Evolutionary conservation across 2,797 vertebrate genomes (phyloP).

Genomic region (Gambelia wislizenii): DNA sequence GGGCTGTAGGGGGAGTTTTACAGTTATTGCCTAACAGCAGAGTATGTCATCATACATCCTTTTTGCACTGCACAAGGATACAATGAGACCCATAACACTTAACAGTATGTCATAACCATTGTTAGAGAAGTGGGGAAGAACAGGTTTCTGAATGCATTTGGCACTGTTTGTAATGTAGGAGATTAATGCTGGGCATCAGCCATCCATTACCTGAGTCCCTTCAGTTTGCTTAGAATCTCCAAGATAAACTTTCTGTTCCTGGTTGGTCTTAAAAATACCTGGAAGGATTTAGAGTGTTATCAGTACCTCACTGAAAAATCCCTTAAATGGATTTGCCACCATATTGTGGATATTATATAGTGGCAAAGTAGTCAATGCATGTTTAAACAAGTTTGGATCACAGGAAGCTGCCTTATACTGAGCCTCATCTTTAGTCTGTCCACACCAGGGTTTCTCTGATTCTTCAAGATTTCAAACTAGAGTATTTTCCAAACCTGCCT

Average conservation of each 20-base stretch:
- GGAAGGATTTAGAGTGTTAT: not conserved
- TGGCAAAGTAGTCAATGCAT: not conserved
- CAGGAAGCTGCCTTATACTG: not conserved
- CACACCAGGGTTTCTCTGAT: not conserved
- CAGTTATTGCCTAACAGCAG: conserved; percentile 33
- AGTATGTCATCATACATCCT: conserved; percentile 28
- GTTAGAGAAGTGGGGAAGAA: conserved; percentile 30
- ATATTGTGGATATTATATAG: no score
- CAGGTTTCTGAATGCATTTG: not conserved
- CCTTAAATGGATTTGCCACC: not conserved
- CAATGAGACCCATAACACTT: conserved; percentile 34
- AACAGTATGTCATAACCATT: conserved; percentile 29
- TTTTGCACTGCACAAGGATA: not conserved
- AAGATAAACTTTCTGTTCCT: conserved; percentile 48
- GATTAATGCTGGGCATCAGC: not conserved
- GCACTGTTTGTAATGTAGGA: not conserved
- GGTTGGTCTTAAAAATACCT: conserved; percentile 40
- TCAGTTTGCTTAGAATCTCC: conserved; percentile 37
- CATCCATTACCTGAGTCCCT: conserved; percentile 33
- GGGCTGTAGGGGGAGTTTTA: not conserved
- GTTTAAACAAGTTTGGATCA: not conserved
- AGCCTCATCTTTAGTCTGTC: not conserved
- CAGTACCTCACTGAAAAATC: not conserved
- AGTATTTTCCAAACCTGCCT: not conserved
- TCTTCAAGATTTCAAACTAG: not conserved